Base-by-base conservation (phyloP, 2,113 vertebrate species). In the Bubo bubo region DNA sequence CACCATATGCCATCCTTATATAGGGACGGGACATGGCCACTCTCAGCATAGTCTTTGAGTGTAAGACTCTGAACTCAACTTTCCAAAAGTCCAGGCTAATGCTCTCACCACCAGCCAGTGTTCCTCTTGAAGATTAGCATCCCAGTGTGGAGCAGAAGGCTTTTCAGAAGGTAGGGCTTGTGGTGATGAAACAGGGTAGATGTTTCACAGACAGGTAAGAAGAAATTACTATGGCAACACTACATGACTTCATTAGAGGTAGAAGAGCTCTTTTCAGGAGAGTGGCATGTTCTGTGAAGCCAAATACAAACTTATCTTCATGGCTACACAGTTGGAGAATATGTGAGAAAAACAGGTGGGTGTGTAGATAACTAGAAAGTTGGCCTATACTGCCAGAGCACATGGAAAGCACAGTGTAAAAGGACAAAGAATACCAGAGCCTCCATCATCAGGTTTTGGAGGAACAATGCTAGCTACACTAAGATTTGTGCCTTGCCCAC, bases 161-260 rank as follows among this genome's bases (percentile, higher is more conserved):
- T 95, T 79, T 86, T 35, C 22, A 77, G 85, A 81, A 85, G 73
- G 66, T 7, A 60, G 22, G 11, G 47, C 35, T 55, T 70, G 59
- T 0, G 0, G n/a, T 3, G 14, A 77, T 52, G n/a, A 84, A 77
- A 77, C 15, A n/a, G 27, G 21, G 52, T 7, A 82, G 53, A 47
- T 0, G 1, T 52, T 89, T 59, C 41, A 56, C n/a, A 67, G 60
- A 37, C 55, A 84, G 37, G 75, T 77, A 66, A 71, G 82, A 71
- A 91, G 18, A 74, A 84, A 93, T 93, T 50, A 53, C 89, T 87
- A 63, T 67, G 52, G 81, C 64, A 93, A 90, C 84, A 63, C 64
- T 47, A 59, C 32, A n/a, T 0, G 6, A 43, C 70, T 63, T 79
- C 1, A 4, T 89, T 63, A 59, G 68, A 82, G 28, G 32, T 26